Conservation (phyloP, 37 sponge, comb jelly and placozoan genomes). For the Oopsacas minuta region DNA sequence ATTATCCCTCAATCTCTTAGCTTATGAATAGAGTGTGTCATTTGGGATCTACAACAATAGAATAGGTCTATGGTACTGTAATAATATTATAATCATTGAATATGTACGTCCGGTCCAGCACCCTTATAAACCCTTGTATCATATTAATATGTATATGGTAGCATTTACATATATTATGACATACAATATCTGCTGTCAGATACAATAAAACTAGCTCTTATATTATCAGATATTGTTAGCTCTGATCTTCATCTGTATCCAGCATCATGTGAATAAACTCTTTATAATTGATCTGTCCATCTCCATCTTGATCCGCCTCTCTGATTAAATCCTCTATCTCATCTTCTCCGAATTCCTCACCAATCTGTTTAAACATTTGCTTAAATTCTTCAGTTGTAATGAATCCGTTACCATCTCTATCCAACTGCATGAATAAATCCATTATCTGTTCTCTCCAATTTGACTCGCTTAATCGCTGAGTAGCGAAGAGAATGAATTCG, state of each 20-base stretch:
- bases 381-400: neutral
- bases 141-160: too few relatives aligned
- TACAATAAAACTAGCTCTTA: neutral
- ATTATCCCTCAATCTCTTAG: too few relatives aligned
- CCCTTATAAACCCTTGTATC: too few relatives aligned
- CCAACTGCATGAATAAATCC: slow-evolving; percentile 2
- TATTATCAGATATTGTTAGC: neutral
- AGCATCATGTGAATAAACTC: slow-evolving; percentile 15
- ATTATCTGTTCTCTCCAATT: slow-evolving; percentile 5
- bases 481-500: slow-evolving; percentile 1
- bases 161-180: neutral
- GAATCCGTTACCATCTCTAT: neutral
- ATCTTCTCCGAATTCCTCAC: neutral
- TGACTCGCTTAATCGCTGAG: slow-evolving; percentile 7
- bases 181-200: neutral
- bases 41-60: too few relatives aligned
- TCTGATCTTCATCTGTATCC: neutral
- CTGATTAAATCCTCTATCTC: slow-evolving; percentile 78
- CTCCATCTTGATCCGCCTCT: slow-evolving; percentile 98
- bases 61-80: too few relatives aligned
- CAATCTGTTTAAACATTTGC: slow-evolving; percentile 13
- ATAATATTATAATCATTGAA: too few relatives aligned
- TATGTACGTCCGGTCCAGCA: too few relatives aligned
- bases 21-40: too few relatives aligned
- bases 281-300: slow-evolving; percentile 99